phyloP scores from a whole-genome alignment of 2,797 vertebrate genomes.

The Malurus splendens region DNA sequence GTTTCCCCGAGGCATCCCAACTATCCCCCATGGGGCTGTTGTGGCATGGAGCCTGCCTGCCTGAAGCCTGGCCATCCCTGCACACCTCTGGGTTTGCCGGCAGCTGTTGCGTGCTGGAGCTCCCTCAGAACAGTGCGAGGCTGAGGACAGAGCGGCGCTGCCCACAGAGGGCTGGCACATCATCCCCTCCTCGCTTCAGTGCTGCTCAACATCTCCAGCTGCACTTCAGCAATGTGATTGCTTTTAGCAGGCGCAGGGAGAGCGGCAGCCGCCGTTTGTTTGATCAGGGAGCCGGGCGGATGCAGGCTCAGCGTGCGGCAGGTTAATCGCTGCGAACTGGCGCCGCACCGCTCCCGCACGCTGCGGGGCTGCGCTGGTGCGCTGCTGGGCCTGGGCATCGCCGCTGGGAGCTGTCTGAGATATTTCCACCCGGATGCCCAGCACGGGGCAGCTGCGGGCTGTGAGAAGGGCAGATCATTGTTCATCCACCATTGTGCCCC shows the following conservation, averaged over 20 bases:
- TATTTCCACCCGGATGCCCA: not conserved
- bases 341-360: fast-evolving
- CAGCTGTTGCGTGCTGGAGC: not conserved
- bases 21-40: not conserved
- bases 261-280: fast-evolving
- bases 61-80: not conserved
- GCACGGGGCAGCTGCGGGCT: not conserved
- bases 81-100: fast-evolving
- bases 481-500: fast-evolving
- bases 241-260: not conserved
- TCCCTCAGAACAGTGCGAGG: not conserved
- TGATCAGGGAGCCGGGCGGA: not conserved
- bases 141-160: not conserved
- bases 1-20: slow-evolving; percentile 30
- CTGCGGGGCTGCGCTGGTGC: not conserved
- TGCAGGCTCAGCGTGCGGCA: not conserved
- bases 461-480: not conserved
- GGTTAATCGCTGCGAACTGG: not conserved
- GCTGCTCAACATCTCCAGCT: not conserved
- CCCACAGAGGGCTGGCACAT: not conserved
- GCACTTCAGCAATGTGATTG: not conserved
- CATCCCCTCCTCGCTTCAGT: not conserved
- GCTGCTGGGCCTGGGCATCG: not conserved
- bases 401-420: not conserved
- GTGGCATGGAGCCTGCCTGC: not conserved